These are phyloP conservation scores for Parauchenoglanis ngamensis DNA, from an alignment of 2,797 vertebrate species.

Conservation along the genomic window DNA sequence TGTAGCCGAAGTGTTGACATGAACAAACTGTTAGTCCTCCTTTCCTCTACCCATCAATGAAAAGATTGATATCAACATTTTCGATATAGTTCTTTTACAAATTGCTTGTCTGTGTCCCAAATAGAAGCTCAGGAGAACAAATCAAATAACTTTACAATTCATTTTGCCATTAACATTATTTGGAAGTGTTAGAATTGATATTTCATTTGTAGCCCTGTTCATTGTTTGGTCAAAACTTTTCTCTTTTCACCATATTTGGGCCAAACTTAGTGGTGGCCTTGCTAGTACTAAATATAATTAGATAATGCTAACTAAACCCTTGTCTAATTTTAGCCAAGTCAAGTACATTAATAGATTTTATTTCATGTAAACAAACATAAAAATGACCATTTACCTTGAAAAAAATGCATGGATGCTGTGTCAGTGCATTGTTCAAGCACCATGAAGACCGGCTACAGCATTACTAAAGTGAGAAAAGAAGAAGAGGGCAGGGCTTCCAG, in stretches of 20 bases:
- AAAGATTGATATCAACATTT: background rate
- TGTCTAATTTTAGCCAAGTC: background rate
- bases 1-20: background rate
- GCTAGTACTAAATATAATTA: background rate
- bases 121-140: background rate
- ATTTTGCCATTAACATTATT: background rate
- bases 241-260: background rate
- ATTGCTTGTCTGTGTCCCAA: background rate
- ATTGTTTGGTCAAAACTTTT: background rate
- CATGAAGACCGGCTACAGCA: background rate
- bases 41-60: background rate
- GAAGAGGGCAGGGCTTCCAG: background rate
- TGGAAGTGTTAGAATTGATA: background rate
- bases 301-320: background rate
- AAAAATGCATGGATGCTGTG: background rate
- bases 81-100: background rate
- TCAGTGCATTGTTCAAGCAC: background rate
- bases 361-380: background rate
- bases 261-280: background rate
- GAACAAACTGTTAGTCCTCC: conserved; percentile 4
- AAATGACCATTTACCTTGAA: background rate
- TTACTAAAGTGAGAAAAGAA: no score
- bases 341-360: background rate
- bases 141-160: background rate
- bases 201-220: background rate